Evolutionary conservation across 1,140 invertebrate species (phyloP).

Genomic region (Limonius californicus): DNA sequence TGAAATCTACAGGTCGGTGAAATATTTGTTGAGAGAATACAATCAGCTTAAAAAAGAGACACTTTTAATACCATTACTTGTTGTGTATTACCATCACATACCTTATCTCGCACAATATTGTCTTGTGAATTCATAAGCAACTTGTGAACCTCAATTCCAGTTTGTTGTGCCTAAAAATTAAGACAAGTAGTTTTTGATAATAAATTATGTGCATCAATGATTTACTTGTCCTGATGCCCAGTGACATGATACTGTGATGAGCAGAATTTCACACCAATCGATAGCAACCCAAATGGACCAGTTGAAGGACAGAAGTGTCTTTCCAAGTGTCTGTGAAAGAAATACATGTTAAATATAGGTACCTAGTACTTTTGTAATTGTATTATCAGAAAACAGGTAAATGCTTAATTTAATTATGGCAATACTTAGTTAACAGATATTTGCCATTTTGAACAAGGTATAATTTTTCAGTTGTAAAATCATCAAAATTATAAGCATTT

Average conservation of each 20-base stretch:
- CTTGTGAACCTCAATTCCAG: constrained; percentile 24
- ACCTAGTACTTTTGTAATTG: too few relatives aligned
- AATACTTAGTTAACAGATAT: too few relatives aligned
- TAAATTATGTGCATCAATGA: not conserved
- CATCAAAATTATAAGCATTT: too few relatives aligned
- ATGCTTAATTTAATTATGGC: too few relatives aligned
- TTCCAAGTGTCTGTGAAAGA: not conserved
- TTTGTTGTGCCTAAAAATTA: constrained; percentile 21
- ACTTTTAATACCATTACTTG: too few relatives aligned
- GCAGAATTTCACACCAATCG: not conserved
- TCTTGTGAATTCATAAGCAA: constrained; percentile 21
- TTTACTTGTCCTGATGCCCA: not conserved
- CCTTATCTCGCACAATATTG: not conserved
- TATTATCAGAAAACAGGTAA: too few relatives aligned
- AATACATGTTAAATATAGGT: too few relatives aligned
- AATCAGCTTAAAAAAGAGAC: constrained; percentile 27
- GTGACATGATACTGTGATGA: not conserved
- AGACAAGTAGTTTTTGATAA: too few relatives aligned
- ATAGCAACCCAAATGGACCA: not conserved
- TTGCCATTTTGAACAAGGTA: too few relatives aligned
- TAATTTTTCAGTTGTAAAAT: too few relatives aligned
- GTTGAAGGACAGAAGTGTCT: not conserved
- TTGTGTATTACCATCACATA: too few relatives aligned
- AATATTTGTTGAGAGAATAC: constrained; percentile 26
- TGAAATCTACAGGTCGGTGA: constrained; percentile 21